Conservation (phyloP, 2,797 vertebrate species). For the Pipistrellus kuhlii region DNA sequence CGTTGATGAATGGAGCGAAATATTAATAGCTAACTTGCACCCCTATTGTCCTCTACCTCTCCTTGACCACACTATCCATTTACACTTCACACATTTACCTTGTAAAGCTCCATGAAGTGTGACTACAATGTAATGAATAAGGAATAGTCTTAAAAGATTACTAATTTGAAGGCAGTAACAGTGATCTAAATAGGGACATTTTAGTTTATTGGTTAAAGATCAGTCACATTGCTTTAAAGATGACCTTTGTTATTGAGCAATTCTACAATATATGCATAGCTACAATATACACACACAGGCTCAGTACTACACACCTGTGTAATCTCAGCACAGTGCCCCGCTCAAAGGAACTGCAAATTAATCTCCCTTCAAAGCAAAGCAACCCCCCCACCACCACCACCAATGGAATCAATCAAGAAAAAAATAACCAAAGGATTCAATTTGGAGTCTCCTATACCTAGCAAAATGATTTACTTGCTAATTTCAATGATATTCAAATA, state of each 20-base stretch:
- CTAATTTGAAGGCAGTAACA: neutral
- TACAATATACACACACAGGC: neutral
- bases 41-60: constrained; percentile 61
- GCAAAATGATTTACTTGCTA: constrained; percentile 14
- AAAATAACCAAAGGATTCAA: neutral
- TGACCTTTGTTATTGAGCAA: neutral
- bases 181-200: neutral
- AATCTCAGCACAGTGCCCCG: neutral
- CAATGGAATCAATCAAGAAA: neutral
- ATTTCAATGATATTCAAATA: constrained; percentile 28
- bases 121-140: constrained; percentile 31
- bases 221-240: neutral
- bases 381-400: neutral
- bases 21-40: constrained; percentile 52
- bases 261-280: neutral
- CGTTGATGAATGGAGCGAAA: constrained; percentile 58
- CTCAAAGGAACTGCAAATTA: neutral
- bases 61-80: constrained; percentile 28
- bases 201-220: constrained; percentile 14
- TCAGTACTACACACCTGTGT: neutral
- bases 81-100: constrained; percentile 4
- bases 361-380: neutral
- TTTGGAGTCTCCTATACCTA: neutral
- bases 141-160: constrained; percentile 46
- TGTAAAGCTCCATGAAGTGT: constrained; percentile 51